Evolutionary conservation across 2,797 vertebrate species (phyloP).

Genomic region (Xyrichtys novacula): DNA sequence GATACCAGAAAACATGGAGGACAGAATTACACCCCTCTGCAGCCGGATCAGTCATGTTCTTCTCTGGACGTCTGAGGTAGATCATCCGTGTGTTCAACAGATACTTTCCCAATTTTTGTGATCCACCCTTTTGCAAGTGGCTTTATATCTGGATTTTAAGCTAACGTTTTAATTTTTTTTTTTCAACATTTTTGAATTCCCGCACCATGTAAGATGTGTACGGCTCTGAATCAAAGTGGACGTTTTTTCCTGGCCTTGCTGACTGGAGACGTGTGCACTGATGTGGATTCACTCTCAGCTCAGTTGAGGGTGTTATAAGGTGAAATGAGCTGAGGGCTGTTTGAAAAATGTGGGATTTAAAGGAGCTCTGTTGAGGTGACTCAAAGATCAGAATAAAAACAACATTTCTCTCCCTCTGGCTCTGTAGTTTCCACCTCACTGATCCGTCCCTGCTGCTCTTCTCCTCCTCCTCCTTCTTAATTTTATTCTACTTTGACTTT

Average conservation of each 20-base stretch:
- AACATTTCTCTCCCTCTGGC: background rate
- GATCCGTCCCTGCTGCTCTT: slow-evolving; percentile 3
- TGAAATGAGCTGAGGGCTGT: background rate
- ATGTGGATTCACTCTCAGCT: background rate
- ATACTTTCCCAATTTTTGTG: too few species aligned
- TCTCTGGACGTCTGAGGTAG: background rate
- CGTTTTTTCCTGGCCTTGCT: too few species aligned
- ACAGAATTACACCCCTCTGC: background rate
- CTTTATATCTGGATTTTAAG: too few species aligned
- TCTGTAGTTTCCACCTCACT: slow-evolving; percentile 32
- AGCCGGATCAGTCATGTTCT: background rate
- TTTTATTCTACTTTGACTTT: slow-evolving; percentile 11
- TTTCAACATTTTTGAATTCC: too few species aligned
- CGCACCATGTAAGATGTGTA: too few species aligned
- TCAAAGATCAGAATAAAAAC: slow-evolving; percentile 12
- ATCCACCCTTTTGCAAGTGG: too few species aligned
- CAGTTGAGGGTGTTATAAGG: background rate
- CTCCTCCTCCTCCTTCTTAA: slow-evolving; percentile 7
- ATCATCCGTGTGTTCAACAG: background rate
- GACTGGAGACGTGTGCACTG: background rate
- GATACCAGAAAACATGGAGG: background rate
- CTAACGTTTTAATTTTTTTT: too few species aligned
- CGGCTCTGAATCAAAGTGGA: too few species aligned
- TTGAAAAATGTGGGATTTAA: background rate
- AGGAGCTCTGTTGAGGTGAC: slow-evolving; percentile 11